These are phyloP conservation scores for Colius striatus DNA, from an alignment of 2,113 vertebrate species.

Conservation along the genomic window DNA sequence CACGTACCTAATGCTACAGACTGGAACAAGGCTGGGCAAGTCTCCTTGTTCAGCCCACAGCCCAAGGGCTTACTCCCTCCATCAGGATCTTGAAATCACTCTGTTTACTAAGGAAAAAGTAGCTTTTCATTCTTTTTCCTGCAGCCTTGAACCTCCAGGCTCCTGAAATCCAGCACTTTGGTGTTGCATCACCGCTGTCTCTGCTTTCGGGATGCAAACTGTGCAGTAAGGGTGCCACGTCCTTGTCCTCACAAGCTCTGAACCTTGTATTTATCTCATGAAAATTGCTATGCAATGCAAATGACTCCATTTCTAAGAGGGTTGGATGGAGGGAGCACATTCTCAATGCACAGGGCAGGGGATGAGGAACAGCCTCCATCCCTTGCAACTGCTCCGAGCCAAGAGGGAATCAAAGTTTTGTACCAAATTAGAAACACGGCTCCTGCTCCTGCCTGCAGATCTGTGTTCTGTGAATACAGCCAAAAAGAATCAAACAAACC, in stretches of 20 bases:
- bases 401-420: conserved; percentile 19
- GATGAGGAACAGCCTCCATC: conserved; percentile 40
- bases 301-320: not conserved
- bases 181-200: not conserved
- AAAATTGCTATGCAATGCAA: conserved; percentile 48
- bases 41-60: not conserved
- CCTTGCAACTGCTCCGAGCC: not conserved
- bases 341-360: conserved; percentile 3
- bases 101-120: not conserved
- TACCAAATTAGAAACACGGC: conserved; percentile 15
- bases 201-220: not conserved
- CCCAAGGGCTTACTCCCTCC: not conserved
- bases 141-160: not conserved
- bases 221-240: not conserved
- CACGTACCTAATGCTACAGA: not conserved
- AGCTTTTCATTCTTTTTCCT: not conserved
- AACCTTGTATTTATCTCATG: conserved; percentile 17
- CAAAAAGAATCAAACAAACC: not conserved
- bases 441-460: conserved; percentile 11
- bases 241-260: conserved; percentile 22
- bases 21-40: not conserved
- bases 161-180: not conserved
- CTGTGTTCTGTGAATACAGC: conserved; percentile 22
- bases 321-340: not conserved
- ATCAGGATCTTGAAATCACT: not conserved